Evolutionary conservation across 2,888 invertebrate genomes (phyloP), one percentile per base, ranked within the genome.

Genomic region (Leucophenga maculata): DNA sequence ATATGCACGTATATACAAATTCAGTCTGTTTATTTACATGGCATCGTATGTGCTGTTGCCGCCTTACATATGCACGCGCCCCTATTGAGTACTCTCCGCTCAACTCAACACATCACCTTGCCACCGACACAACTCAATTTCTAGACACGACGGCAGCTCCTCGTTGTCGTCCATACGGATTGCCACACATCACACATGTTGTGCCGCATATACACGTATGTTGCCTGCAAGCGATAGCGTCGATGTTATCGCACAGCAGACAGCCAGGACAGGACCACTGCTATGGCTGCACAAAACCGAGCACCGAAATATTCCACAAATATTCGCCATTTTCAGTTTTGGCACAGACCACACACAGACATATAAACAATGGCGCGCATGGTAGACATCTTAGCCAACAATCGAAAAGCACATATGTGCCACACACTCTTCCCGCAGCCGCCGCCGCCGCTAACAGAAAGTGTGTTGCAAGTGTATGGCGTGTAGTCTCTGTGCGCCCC

Each of bases 131-230:
- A n/a, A n/a, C n/a, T n/a, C n/a, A 39, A 39, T 39, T 39, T 44
- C 50, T 48, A 39, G 18, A 8, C 50, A 6, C 62, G 69, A n/a
- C 6, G 52, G 8, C 69, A 71, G 67, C 72, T 78, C 68, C 72
- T 78, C 68, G 69, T 70, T 65, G 69, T 84, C 84, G 80, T 88
- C 88, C 88, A 88, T 88, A 88, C 87, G 88, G 88, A 87, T 85
- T 85, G 86, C 85, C 88, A 87, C 87, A 88, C 82, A 87, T 88
- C 88, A 87, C 87, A 88, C 88, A 88, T 87, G 87, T 86, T 87
- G 82, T 85, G 82, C 80, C 83, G 86, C 86, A 82, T 83, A 87
- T 85, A 78, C 84, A 86, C 85, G 83, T 85, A 86, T 86, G 87
- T 85, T 87, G 87, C 85, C 85, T 85, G 85, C 85, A 85, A 83